Evolutionary conservation across 2,113 vertebrate genomes (phyloP), one percentile per base, ranked within the genome.

Genomic region (Perccottus glenii): DNA sequence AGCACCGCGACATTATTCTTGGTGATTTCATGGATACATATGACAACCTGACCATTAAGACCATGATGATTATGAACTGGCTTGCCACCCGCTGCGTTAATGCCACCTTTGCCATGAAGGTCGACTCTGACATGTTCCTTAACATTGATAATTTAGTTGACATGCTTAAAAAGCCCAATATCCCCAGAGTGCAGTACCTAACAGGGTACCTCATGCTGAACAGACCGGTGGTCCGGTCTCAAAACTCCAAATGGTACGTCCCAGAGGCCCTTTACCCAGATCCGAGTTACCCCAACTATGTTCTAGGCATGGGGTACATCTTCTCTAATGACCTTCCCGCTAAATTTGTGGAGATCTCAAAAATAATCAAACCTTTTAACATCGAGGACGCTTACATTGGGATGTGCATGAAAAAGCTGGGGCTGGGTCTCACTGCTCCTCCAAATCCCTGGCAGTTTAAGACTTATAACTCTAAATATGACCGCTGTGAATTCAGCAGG

Each of bases 111-210:
- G 94, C 94, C 59, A 98, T 98, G 96, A 98, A 99, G 92, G 89
- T 96, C 0, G 96, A 99, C 89, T 97, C 96, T 0, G 97, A 99
- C 83, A 96, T 98, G 94, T 99, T 97, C 88, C 88, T 97, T 59
- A 98, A 98, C 50, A 89, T 95, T 3, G 94, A 97, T 2, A 98
- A 98, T 73, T 87, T 99, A 77, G 92, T 99, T 83, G 91, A 90
- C n/a, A 94, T 96, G 87, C 88, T 98, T n/a, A 42, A 94, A n/a
- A 92, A 88, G 60, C 93, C 95, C 15, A 90, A 88, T 36, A 89
- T 94, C 63, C 94, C 95, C 0, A 92, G 90, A 75, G 70, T 52
- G 58, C 94, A 95, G 77, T 99, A 96, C 71, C 94, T 98, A 27
- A 98, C 97, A 4, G 97, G 97, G 63, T 90, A 93, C 83, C 83